Evolutionary conservation across 1,140 invertebrate species (phyloP).

Genomic region (Zaprionus kolodkinae): DNA sequence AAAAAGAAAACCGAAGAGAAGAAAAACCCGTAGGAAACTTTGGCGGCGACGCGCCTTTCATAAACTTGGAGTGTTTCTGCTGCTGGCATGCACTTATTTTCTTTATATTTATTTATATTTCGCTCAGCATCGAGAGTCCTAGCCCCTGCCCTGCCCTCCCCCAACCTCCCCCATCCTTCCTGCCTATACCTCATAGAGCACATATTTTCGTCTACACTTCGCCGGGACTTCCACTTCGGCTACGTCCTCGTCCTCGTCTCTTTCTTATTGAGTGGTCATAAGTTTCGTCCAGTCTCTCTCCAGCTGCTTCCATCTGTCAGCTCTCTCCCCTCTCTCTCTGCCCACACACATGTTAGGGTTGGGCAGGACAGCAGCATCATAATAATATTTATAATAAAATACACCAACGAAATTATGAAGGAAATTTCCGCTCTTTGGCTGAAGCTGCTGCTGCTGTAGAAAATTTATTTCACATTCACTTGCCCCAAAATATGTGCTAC

Average conservation of each 20-base stretch:
- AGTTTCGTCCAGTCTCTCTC: constrained; percentile 39
- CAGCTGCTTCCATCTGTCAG: constrained; percentile 49
- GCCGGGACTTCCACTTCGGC: no score
- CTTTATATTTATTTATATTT: constrained; percentile 79
- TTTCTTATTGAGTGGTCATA: constrained; percentile 41
- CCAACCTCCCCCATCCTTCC: no score
- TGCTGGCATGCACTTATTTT: constrained; percentile 78
- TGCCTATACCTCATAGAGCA: constrained; percentile 18
- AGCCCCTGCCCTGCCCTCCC: no score
- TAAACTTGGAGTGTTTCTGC: constrained; percentile 81
- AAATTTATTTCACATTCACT: constrained; percentile 52
- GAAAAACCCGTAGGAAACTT: constrained; percentile 50
- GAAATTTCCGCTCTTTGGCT: constrained; percentile 63
- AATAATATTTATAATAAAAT: constrained; percentile 73
- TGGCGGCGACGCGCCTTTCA: constrained; percentile 76
- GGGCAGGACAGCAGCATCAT: neutral
- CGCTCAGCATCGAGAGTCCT: constrained; percentile 54
- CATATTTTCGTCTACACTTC: constrained; percentile 23
- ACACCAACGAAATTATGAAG: constrained; percentile 75
- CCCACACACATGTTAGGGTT: neutral
- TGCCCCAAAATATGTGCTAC: constrained; percentile 30
- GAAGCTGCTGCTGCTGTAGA: constrained; percentile 29
- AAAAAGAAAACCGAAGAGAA: constrained; percentile 15
- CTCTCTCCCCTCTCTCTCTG: neutral
- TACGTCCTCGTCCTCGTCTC: neutral